These are phyloP conservation scores for Spodoptera exigua DNA, from an alignment of 2,888 invertebrate species.

Conservation along the genomic window DNA sequence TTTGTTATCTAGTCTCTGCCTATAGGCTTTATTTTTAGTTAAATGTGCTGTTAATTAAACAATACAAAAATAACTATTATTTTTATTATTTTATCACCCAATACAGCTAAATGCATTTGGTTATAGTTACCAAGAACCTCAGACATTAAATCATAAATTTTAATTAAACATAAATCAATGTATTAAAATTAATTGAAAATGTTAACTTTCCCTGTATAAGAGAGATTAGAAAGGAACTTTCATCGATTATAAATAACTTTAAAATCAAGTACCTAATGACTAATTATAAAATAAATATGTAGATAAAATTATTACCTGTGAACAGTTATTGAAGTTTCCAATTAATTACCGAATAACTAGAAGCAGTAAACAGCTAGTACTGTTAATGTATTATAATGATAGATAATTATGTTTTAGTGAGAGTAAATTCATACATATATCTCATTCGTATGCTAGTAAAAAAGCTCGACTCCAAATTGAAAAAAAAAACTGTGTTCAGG, in stretches of 20 bases:
- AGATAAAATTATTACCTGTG: background rate
- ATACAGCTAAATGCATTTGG: slow-evolving; percentile 6
- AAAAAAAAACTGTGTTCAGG: no score
- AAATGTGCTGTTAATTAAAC: no score
- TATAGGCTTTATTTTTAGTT: no score
- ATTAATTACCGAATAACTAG: background rate
- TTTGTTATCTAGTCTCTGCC: no score
- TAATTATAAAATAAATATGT: slow-evolving; percentile 22
- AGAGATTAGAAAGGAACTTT: slow-evolving; percentile 22
- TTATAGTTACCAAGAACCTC: slow-evolving; percentile 7
- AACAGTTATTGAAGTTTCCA: slow-evolving; percentile 11
- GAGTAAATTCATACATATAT: no score
- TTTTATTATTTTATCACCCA: background rate
- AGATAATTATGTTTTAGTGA: background rate
- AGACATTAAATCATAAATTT: slow-evolving; percentile 12
- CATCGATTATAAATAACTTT: slow-evolving; percentile 13
- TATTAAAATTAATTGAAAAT: slow-evolving; percentile 28
- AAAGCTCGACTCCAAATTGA: no score
- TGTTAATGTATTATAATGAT: background rate
- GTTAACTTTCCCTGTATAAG: slow-evolving; percentile 23
- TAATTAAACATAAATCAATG: slow-evolving; percentile 31
- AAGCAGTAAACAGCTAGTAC: background rate
- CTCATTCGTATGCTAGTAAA: no score
- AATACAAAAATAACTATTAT: no score
- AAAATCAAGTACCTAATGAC: slow-evolving; percentile 1